Base-by-base conservation (phyloP, 2,888 invertebrate genomes). In the Aplocera efformata region DNA sequence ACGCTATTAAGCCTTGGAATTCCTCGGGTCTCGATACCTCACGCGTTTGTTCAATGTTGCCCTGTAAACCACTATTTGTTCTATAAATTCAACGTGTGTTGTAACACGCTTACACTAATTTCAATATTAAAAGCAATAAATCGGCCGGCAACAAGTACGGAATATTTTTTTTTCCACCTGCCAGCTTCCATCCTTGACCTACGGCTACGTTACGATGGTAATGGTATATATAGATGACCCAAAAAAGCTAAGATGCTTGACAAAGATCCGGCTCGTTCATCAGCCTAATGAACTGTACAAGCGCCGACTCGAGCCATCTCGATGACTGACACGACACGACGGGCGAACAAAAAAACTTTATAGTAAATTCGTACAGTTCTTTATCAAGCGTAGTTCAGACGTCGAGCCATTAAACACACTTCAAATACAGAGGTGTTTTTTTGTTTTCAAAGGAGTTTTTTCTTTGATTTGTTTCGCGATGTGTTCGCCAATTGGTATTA, bases 141-240 rank as follows among this genome's bases (percentile, higher is more conserved):
- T 40, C 25, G 20, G 13, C 13, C 8, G 17, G 43, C 32, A 39
- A 32, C 39, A 44, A 34, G 43, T 33, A 9, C n/a, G n/a, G n/a
- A n/a, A n/a, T n/a, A n/a, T n/a, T 38, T 42, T 44, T 38, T 37
- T 31, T 48, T 33, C 37, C 39, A 39, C 38, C 38, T 50, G 45
- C 23, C 42, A 43, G 23, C 37, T 32, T 17, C 41, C 29, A 50
- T 48, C 53, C 53, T 53, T 53, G 48, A 53, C 50, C 50, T 50
- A 48, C 26, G n/a, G 39, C 22, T 27, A 31, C 20, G 38, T 37
- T 11, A 37, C 38, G 29, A 41, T 46, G 46, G 45, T 33, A 32
- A 35, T 33, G 32, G 37, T 25, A 4, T 35, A 41, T 40, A 45
- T 53, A 42, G 50, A 42, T 42, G 50, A 29, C 34, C 32, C 29